phyloP scores from a whole-genome alignment of 2,888 invertebrate species.

The Platycheirus rosarum region DNA sequence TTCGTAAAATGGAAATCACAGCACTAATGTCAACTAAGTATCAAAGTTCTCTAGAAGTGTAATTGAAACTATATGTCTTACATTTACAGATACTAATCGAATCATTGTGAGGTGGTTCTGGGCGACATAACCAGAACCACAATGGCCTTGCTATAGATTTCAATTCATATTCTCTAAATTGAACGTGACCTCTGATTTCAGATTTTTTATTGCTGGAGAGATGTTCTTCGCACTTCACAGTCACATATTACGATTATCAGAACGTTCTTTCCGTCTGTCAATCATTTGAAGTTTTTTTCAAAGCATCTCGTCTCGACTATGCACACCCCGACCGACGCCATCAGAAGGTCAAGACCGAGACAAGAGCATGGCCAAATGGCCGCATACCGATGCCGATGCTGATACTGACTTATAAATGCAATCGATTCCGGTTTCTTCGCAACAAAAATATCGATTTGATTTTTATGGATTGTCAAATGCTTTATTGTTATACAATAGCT shows the following conservation, averaged over 20 bases:
- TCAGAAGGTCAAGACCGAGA: conserved; percentile 66
- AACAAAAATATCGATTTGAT: not conserved
- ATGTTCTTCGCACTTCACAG: conserved; percentile 61
- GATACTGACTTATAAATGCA: too few species aligned
- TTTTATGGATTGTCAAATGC: too few species aligned
- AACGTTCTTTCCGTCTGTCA: not conserved
- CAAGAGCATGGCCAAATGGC: conserved; percentile 45
- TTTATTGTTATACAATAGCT: too few species aligned
- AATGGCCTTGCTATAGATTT: conserved; percentile 66
- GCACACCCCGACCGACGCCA: too few species aligned
- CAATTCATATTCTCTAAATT: conserved; percentile 68
- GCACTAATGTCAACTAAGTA: not conserved
- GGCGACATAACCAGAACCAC: conserved; percentile 61
- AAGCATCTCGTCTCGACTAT: conserved; percentile 24
- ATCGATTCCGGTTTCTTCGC: conserved; percentile 60
- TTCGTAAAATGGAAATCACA: too few species aligned
- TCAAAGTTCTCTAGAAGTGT: conserved; percentile 11
- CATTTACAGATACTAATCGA: conserved; percentile 58
- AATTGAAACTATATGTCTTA: conserved; percentile 63
- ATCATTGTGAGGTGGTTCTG: conserved; percentile 49
- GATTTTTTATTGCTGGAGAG: conserved; percentile 42
- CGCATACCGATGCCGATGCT: conserved; percentile 13
- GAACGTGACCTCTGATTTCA: conserved; percentile 69
- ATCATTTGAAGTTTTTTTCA: conserved; percentile 50
- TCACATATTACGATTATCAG: conserved; percentile 11